Base-by-base conservation (phyloP, 2,113 vertebrate species). In the Noturus placidus region DNA sequence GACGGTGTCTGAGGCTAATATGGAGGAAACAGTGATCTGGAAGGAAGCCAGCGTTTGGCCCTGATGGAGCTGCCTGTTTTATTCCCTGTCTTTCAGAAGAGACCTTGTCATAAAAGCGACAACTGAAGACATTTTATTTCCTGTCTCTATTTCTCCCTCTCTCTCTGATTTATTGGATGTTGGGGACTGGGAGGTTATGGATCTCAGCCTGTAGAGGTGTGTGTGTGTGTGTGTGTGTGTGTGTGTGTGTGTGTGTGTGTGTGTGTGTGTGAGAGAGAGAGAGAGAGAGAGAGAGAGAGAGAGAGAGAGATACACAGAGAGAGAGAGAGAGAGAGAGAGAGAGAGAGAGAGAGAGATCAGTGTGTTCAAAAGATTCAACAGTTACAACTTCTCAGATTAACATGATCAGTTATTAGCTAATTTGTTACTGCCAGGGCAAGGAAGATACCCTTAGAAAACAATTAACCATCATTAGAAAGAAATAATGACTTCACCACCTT, bases 61-160 rank as follows among this genome's bases (percentile, higher is more conserved):
- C 79, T 81, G 79, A 81, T 81, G 33, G 56, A 81, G 54, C 78
- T 4, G 3, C n/a, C 56, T 61, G 30, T 27, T 81, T 81, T 81
- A 59, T 81, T 81, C 61, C 79, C 79, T 38, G 54, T 81, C 79
- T 81, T 81, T 81, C 33, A 81, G 79, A 81, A 38, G 56, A 59
- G 79, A 81, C 79, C 78, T 81, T 81, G 79, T 81, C 56, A 19
- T 81, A 38, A 81, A 81, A 33, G 79, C 56, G 13, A 56, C 54
- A 81, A 38, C 79, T 59, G 33, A 81, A 81, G 79, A 81, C 79
- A 38, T 81, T 81, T 81, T 59, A 59, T 80, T 80, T 80, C 52
- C 78, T 57, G 30, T 22, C 52, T 15, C 78, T 80, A 1, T 30
- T 30, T 56, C 54, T 35, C 30, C 35, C 56, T 81, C 11, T 59